These are phyloP conservation scores for Rhagium mordax DNA, from an alignment of 2,888 invertebrate genomes.

Conservation along the genomic window DNA sequence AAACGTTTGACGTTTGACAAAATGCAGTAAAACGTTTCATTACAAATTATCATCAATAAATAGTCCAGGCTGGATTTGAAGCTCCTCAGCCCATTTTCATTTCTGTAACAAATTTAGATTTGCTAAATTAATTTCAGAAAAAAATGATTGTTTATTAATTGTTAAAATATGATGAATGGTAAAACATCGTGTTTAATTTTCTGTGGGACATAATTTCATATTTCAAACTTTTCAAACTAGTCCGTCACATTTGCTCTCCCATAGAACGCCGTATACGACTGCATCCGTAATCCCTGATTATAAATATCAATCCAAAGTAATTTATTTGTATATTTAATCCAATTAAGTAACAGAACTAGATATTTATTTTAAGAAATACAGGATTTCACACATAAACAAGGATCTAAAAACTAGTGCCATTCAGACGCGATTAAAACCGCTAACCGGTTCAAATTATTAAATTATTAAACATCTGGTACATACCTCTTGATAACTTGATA, in stretches of 20 bases:
- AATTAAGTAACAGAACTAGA: slow-evolving; percentile 37
- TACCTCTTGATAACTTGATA: neutral
- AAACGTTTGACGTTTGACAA: no score
- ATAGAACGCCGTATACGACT: neutral
- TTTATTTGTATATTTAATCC: slow-evolving; percentile 43
- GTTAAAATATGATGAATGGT: no score
- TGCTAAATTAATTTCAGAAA: no score
- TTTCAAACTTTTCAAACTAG: neutral
- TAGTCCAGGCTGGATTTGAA: no score
- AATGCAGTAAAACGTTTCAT: no score
- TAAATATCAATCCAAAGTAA: slow-evolving; percentile 44
- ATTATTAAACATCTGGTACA: neutral
- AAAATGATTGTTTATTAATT: no score
- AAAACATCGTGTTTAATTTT: no score
- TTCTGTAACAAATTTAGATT: no score
- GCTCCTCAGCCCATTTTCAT: no score
- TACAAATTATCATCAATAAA: no score
- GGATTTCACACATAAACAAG: slow-evolving; percentile 24
- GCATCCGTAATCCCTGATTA: slow-evolving; percentile 28
- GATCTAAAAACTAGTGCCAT: neutral
- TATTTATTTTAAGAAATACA: slow-evolving; percentile 15
- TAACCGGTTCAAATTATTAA: neutral
- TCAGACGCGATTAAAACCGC: neutral
- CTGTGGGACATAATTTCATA: neutral
- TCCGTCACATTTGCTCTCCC: neutral